Percentiles rank a stretch among this genome's conserved stretches.
phyloP scores from a whole-genome alignment of 2,888 invertebrate genomes.

The Diplazon laetatorius region DNA sequence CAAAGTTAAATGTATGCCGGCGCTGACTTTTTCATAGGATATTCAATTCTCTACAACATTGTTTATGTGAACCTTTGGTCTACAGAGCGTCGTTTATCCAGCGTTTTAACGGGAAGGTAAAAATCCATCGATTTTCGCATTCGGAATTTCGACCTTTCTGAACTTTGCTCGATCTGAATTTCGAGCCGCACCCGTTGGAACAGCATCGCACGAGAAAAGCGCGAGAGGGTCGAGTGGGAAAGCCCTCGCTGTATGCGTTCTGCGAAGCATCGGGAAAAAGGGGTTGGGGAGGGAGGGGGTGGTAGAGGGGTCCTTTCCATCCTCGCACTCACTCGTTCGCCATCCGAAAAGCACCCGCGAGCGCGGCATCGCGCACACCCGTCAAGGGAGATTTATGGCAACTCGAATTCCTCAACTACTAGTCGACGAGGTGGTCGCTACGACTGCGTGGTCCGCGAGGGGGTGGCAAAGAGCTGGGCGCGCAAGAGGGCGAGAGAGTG shows the following conservation, averaged over 20 bases:
- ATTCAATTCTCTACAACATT: no score
- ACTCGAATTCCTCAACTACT: slow-evolving; percentile 82
- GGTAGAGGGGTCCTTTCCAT: slow-evolving; percentile 61
- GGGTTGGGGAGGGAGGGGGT: neutral
- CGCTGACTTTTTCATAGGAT: no score
- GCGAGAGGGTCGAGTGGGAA: slow-evolving; percentile 49
- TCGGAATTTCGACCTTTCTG: no score
- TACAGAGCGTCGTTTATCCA: no score
- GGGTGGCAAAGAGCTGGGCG: slow-evolving; percentile 54
- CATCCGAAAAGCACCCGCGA: slow-evolving; percentile 61
- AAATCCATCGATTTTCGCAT: no score
- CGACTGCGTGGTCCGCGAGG: slow-evolving; percentile 63
- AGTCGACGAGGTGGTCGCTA: slow-evolving; percentile 75
- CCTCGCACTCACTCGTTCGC: slow-evolving; percentile 67
- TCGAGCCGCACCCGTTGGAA: no score
- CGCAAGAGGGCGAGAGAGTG: slow-evolving; percentile 39
- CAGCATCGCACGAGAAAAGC: no score
- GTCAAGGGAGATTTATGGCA: slow-evolving; percentile 82
- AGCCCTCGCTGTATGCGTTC: slow-evolving; percentile 36
- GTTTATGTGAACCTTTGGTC: no score
- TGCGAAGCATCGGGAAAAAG: slow-evolving; percentile 10
- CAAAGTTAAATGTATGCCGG: no score
- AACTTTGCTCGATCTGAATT: no score
- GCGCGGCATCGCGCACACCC: slow-evolving; percentile 80
- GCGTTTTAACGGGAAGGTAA: no score